phyloP scores from a whole-genome alignment of 1,140 invertebrate genomes.

The Drosophila virilis region DNA sequence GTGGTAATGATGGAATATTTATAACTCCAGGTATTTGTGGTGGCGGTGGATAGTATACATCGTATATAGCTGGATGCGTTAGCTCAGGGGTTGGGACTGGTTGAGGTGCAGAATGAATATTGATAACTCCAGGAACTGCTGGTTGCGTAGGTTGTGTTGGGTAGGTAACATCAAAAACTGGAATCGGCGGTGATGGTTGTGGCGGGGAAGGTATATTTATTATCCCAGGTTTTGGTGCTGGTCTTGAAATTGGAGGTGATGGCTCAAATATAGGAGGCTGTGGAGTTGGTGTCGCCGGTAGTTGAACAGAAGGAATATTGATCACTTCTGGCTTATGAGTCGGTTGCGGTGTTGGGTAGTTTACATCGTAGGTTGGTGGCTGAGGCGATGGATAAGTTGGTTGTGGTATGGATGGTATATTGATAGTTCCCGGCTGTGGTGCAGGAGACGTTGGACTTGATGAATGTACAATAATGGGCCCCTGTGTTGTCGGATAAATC shows the following conservation, averaged over 20 bases:
- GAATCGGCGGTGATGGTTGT: conserved; percentile 13
- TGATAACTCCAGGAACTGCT: conserved; percentile 23
- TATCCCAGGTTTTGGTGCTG: conserved; percentile 26
- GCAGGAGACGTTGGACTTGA: conserved; percentile 9
- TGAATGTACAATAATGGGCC: conserved; percentile 6
- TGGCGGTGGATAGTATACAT: conserved; percentile 49
- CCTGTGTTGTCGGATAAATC: neutral
- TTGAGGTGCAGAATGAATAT: conserved; percentile 25
- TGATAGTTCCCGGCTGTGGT: conserved; percentile 39
- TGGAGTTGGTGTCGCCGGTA: conserved; percentile 6
- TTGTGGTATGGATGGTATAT: conserved; percentile 46
- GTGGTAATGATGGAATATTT: conserved; percentile 43
- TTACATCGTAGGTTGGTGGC: conserved; percentile 19
- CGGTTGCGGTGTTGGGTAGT: conserved; percentile 18
- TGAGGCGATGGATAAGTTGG: conserved; percentile 34
- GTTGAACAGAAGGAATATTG: conserved; percentile 62
- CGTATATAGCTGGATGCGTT: conserved; percentile 41
- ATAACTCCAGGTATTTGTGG: conserved; percentile 52
- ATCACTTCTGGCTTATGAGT: conserved; percentile 87
- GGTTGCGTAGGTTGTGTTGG: conserved; percentile 28
- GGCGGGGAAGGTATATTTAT: conserved; percentile 43
- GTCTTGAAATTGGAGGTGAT: conserved; percentile 7
- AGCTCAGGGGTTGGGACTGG: conserved; percentile 11
- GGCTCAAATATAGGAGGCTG: conserved; percentile 28
- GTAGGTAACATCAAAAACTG: conserved; percentile 24